These are phyloP conservation scores for Metellina segmentata DNA, from an alignment of 2,888 invertebrate species.

Conservation along the genomic window DNA sequence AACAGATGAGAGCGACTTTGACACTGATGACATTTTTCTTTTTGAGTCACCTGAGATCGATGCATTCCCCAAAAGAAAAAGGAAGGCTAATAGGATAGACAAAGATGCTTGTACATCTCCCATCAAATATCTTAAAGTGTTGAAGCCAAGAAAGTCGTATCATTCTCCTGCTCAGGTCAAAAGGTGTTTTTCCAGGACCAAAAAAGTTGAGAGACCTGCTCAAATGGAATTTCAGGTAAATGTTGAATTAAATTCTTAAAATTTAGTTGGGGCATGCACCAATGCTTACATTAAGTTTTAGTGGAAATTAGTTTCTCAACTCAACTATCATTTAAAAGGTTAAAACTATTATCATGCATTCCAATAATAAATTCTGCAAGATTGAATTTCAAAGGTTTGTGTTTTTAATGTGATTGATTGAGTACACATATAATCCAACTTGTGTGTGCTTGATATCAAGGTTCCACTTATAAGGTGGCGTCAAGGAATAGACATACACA, in stretches of 20 bases:
- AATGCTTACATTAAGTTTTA: too few species aligned
- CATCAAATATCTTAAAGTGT: not conserved
- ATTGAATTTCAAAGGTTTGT: not conserved
- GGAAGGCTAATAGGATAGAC: not conserved
- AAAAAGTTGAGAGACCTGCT: not conserved
- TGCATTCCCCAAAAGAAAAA: not conserved
- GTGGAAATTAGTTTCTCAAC: too few species aligned
- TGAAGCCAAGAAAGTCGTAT: conserved; percentile 20
- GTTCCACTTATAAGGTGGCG: too few species aligned
- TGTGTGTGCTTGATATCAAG: too few species aligned
- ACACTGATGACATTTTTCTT: not conserved
- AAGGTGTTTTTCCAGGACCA: not conserved
- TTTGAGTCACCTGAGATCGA: conserved; percentile 25
- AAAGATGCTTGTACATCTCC: not conserved
- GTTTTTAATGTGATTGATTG: too few species aligned
- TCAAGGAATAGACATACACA: too few species aligned
- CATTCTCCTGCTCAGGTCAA: conserved; percentile 9
- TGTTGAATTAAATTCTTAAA: too few species aligned
- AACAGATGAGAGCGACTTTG: not conserved
- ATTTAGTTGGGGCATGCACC: too few species aligned
- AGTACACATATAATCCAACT: too few species aligned
- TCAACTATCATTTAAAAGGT: too few species aligned
- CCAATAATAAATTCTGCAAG: not conserved
- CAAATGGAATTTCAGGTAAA: not conserved
- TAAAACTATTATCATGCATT: too few species aligned